Evolutionary conservation across 1,140 invertebrate species (phyloP), one percentile per base, ranked within the genome.

Genomic region (Tachypleus tridentatus): DNA sequence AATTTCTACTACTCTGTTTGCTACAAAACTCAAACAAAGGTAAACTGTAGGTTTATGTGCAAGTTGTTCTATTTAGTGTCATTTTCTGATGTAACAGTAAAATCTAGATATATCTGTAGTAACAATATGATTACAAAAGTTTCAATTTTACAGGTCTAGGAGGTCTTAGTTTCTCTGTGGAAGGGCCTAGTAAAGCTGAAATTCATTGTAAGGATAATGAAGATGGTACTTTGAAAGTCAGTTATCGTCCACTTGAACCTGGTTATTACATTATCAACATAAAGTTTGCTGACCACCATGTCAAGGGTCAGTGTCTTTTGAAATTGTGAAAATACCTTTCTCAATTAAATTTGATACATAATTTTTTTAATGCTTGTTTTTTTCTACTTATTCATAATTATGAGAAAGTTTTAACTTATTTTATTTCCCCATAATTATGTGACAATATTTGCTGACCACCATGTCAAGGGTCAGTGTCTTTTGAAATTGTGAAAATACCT

Each of bases 251-350:
- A 3, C 95, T 93, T 0, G 93, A 98, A 76, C 95, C 95, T 0
- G 95, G 95, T 8, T 96, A 92, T 73, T 98, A 98, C 76, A 94
- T 96, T 74, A 84, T 98, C 67, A 97, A 97, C 76, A 79, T 98
- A 58, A 98, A 98, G 78, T 98, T 97, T 76, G 94, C 95, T 71
- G 95, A 98, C 78, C 91, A 97, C 74, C 93, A 97, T 75, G 93
- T 98, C 0, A 87, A 92, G 67, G 79, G 69, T 67, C 57, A 47
- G 8, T 8, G n/a, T 9, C 8, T 9, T n/a, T 9, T 9, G 8
- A 9, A 8, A 54, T 54, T 9, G 11, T 50, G 11, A 51, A 58
- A 58, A 58, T 9, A 9, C 53, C 53, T 9, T 8, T 54, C 8
- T 54, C 53, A n/a, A n/a, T 9, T n/a, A 54, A n/a, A 9, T n/a